phyloP scores from a whole-genome alignment of 30 jellyfish, hydroid and myxozoan species.

The Phacellophora camtschatica region DNA sequence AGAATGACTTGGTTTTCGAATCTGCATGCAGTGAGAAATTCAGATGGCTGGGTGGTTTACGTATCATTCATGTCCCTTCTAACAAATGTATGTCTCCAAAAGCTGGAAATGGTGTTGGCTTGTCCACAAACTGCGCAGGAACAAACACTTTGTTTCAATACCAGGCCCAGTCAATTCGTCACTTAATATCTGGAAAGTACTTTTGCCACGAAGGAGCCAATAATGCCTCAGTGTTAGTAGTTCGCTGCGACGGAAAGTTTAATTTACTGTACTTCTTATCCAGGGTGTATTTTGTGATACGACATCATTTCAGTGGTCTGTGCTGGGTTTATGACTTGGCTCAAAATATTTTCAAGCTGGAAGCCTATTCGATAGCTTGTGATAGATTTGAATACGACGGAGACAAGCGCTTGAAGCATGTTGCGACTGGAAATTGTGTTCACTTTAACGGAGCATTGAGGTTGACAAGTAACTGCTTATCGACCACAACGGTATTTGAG shows the following conservation, averaged over 20 bases:
- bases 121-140: constrained; percentile 11
- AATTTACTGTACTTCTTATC: constrained; percentile 13
- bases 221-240: background rate
- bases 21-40: constrained; percentile 31
- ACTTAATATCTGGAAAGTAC: constrained; percentile 4
- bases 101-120: constrained; percentile 13
- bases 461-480: constrained; percentile 28
- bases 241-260: background rate
- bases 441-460: background rate
- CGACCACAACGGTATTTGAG: background rate
- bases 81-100: constrained; percentile 1
- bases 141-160: constrained; percentile 42
- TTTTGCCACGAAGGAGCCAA: constrained; percentile 1
- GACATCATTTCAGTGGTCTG: constrained; percentile 6
- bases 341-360: background rate
- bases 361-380: background rate
- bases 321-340: constrained; percentile 13
- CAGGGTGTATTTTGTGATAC: constrained; percentile 9
- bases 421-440: constrained; percentile 31
- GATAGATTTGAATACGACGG: constrained; percentile 33
- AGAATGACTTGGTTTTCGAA: constrained; percentile 15
- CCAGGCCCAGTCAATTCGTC: background rate
- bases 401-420: constrained; percentile 7
- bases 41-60: constrained; percentile 41
- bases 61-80: constrained; percentile 27